Base-by-base conservation (phyloP, 2,797 vertebrate genomes). In the Pipistrellus nathusii region DNA sequence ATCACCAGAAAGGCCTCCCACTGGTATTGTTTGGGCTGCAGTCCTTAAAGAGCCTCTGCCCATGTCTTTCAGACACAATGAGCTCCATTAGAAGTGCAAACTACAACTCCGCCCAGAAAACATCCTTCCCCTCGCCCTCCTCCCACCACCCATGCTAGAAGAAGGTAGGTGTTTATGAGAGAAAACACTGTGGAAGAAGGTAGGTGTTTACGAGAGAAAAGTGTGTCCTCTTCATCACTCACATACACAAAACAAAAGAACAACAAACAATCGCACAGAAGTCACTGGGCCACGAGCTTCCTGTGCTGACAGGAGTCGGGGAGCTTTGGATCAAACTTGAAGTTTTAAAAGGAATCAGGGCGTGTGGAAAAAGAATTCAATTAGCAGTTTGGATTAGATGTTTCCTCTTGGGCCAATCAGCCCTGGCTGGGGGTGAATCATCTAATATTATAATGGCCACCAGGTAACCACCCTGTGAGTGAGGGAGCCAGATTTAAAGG, bases 241-340 rank as follows among this genome's bases (percentile, higher is more conserved):
- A 66, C 13, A 38, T 3, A 15, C 44, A 41, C 44, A 77, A 25
- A 77, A 62, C 35, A 30, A 55, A 25, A 8, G 27, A 69, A 57
- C 46, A 64, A 78, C 64, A 46, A 6, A 10, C 7, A 18, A 21
- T 21, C 53, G 21, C 53, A 55, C 53, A 55, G 53, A 55, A 71
- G 57, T 80, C 64, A 12, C 23, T 18, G 41, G 55, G 17, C 46
- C 30, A 17, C 1, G 3, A 46, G n/a, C 38, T 75, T 66, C 6
- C 1, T 4, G 14, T 30, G 8, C 41, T 30, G 64, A 82, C 46
- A 48, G 30, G 11, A 20, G 0, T 0, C 0, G 9, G 6, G 5
- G 20, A 51, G 21, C 27, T 76, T 51, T 27, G 53, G 30, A 38
- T 88, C 35, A 76, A 55, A 51, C n/a, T 32, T 8, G 17, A 46